These are phyloP conservation scores for Tyrannus savana DNA, from an alignment of 2,113 vertebrate species.

Conservation along the genomic window DNA sequence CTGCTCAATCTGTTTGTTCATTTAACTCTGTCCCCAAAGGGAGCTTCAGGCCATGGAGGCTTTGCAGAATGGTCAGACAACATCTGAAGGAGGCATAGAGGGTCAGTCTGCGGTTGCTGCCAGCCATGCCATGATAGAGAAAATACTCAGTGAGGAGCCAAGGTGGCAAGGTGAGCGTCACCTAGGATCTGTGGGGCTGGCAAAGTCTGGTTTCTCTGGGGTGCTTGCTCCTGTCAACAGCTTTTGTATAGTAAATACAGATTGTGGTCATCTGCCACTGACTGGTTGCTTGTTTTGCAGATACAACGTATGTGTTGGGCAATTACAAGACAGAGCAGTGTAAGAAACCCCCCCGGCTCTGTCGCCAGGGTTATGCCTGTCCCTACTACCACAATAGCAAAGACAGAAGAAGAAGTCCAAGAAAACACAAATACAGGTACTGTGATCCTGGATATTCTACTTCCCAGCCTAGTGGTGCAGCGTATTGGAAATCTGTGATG, in stretches of 20 bases:
- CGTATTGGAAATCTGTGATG: neutral
- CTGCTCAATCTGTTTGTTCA: slow-evolving; percentile 1
- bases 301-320: slow-evolving; percentile 92
- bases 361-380: slow-evolving; percentile 97
- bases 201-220: neutral
- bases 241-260: neutral
- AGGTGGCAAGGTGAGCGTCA: slow-evolving; percentile 89
- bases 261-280: neutral
- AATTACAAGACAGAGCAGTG: slow-evolving; percentile 98
- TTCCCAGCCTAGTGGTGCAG: neutral
- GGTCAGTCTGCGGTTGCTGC: slow-evolving; percentile 92
- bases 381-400: slow-evolving; percentile 99
- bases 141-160: slow-evolving; percentile 93
- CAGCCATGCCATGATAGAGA: slow-evolving; percentile 97
- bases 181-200: neutral
- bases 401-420: slow-evolving; percentile 94
- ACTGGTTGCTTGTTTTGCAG: slow-evolving; percentile 66
- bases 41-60: slow-evolving; percentile 95
- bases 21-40: slow-evolving; percentile 72
- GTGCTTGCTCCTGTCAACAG: neutral
- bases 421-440: slow-evolving; percentile 98
- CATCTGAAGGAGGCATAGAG: slow-evolving; percentile 86
- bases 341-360: slow-evolving; percentile 95
- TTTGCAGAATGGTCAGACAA: slow-evolving; percentile 86
- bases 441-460: neutral